Evolutionary conservation across 2,888 invertebrate genomes (phyloP), one percentile per base, ranked within the genome.

Genomic region (Xestia sexstrigata): DNA sequence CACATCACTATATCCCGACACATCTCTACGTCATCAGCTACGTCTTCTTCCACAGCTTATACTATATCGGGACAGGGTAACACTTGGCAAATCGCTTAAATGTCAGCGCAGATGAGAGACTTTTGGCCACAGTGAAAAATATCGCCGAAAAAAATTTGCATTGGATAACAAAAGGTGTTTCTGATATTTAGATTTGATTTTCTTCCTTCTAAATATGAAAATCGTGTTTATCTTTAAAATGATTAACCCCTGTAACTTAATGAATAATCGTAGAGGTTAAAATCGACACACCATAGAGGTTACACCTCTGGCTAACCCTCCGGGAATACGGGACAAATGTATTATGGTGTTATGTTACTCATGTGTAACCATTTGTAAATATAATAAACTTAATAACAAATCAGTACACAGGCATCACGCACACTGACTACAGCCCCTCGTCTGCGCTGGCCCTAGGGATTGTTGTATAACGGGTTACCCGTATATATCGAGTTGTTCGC

Each of bases 21-120:
- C 58, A 30, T 72, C 45, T 77, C 72, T 55, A 71, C 80, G 88
- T 88, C 88, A 87, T 84, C 84, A 74, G 65, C 77, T 65, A 78
- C 79, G 70, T 69, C 78, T 62, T 69, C 76, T 47, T 45, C 58
- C 26, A 75, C 77, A 74, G 80, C 79, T 76, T 82, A 84, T 88
- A 6, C n/a, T 84, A 86, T 70, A 45, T 70, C 66, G 74, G 74
- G 69, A 82, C 77, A 79, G 78, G 84, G 69, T 79, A 87, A 88
- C 84, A 84, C 77, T 82, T 66, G 62, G 49, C 66, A 49, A 80
- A 75, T 60, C 77, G 75, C 74, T 83, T 75, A 35, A 62, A 35
- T 35, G 20, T 9, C 9, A 35, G 30, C 47, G 47, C 17, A 47
- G 47, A 47, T 47, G 47, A 47, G 9, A 49, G 9, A 23, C 23